These are phyloP conservation scores for Sisor rabdophorus DNA, from an alignment of 2,113 vertebrate genomes.

Conservation along the genomic window DNA sequence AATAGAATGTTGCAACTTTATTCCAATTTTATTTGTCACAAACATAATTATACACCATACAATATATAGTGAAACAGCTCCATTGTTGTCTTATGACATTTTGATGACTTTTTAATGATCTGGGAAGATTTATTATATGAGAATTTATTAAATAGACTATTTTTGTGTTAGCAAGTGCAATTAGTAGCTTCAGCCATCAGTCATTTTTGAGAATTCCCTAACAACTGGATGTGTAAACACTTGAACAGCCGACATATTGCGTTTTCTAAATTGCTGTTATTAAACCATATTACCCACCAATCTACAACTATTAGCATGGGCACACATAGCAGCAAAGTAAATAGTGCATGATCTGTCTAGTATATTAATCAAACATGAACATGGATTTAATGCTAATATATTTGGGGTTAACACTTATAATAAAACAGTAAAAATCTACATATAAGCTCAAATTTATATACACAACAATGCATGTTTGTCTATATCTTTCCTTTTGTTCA, in stretches of 20 bases:
- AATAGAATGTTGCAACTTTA: slow-evolving; percentile 19
- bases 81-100: background rate
- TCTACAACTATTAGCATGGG: background rate
- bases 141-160: too few relatives aligned
- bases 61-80: background rate
- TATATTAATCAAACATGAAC: slow-evolving; percentile 21
- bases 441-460: background rate
- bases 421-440: background rate
- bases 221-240: background rate
- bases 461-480: too few relatives aligned
- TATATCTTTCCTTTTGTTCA: too few relatives aligned
- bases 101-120: background rate
- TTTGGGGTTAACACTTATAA: background rate
- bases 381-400: background rate
- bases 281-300: background rate
- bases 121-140: background rate
- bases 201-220: background rate
- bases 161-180: background rate
- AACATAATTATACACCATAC: too few relatives aligned
- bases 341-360: slow-evolving; percentile 9
- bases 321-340: slow-evolving; percentile 15
- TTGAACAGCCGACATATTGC: slow-evolving; percentile 1
- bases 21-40: too few relatives aligned
- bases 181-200: background rate
- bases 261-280: background rate